Evolutionary conservation across 2,888 invertebrate species (phyloP), one percentile per base, ranked within the genome.

Genomic region (Heliconius cydno): DNA sequence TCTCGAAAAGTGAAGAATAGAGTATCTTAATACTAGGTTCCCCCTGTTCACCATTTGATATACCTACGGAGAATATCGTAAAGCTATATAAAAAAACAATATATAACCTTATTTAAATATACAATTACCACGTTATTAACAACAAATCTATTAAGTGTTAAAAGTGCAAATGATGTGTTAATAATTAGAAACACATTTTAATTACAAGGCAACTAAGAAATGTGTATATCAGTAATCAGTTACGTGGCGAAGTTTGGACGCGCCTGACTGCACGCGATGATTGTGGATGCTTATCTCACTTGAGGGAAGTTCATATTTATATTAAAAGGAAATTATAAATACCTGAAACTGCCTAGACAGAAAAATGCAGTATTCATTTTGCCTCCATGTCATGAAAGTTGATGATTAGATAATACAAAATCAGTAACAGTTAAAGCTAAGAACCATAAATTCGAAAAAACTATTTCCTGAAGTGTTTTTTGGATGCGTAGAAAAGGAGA

Each of bases 191-290:
- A 68, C 38, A 68, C 38, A 25, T 25, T 41, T 25, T 70, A 70
- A 70, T 70, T 70, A 70, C 70, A 25, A 41, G 25, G 70, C 9
- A 73, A 73, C 30, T 28, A 30, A 57, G 30, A n/a, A 57, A 34
- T 57, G 60, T 60, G n/a, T 9, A 12, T 30, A 30, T n/a, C 57
- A 57, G 34, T 57, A 52, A 72, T 22, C 46, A 38, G 28, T 12
- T 72, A 28, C 28, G 9, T 10, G 9, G 19, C 46, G 15, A 15
- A 25, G n/a, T 41, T 72, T 10, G 13, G 41, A 70, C 38, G n/a
- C 13, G 25, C 7, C 25, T 70, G n/a, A 60, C 60, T 60, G 60
- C 3, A 9, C 1, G 60, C 10, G 60, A n/a, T 60, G 60, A n/a
- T n/a, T 60, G n/a, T 60, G 10, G n/a, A 60, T 12, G n/a, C n/a